Conservation (phyloP, 2,113 vertebrate species). For the Seriola rivoliana region DNA sequence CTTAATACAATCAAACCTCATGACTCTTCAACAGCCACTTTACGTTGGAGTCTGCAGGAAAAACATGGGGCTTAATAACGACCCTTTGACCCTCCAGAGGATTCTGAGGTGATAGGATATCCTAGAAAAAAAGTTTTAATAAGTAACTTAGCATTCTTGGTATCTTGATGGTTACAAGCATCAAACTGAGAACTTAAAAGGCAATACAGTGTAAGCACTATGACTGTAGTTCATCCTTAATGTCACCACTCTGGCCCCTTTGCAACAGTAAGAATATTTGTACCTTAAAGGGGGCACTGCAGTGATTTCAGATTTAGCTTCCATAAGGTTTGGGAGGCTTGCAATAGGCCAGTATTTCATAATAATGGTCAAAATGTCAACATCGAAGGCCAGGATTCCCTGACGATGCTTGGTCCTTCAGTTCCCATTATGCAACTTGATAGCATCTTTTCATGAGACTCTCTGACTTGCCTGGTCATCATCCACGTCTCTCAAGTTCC, state of each 20-base stretch:
- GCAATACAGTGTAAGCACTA: background rate
- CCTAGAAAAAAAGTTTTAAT: background rate
- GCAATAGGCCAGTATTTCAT: background rate
- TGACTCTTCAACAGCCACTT: conserved; percentile 11
- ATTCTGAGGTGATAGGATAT: background rate
- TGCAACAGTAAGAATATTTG: background rate
- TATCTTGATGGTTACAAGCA: background rate
- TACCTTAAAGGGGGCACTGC: background rate
- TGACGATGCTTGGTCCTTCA: background rate
- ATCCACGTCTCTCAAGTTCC: background rate
- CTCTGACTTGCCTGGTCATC: background rate
- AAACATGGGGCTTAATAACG: background rate
- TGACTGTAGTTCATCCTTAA: background rate
- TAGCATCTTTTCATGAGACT: background rate
- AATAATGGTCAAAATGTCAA: background rate
- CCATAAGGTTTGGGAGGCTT: too few relatives aligned
- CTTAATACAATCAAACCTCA: conserved; percentile 8
- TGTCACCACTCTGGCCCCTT: background rate
- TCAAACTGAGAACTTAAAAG: background rate
- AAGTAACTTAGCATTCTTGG: background rate
- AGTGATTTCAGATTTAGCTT: background rate
- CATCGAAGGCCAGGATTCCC: background rate
- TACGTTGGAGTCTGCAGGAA: background rate
- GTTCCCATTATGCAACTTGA: background rate
- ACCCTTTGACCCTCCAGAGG: conserved; percentile 2